Evolutionary conservation across 2,888 invertebrate species (phyloP), one percentile per base, ranked within the genome.

Genomic region (Clostera curtula): DNA sequence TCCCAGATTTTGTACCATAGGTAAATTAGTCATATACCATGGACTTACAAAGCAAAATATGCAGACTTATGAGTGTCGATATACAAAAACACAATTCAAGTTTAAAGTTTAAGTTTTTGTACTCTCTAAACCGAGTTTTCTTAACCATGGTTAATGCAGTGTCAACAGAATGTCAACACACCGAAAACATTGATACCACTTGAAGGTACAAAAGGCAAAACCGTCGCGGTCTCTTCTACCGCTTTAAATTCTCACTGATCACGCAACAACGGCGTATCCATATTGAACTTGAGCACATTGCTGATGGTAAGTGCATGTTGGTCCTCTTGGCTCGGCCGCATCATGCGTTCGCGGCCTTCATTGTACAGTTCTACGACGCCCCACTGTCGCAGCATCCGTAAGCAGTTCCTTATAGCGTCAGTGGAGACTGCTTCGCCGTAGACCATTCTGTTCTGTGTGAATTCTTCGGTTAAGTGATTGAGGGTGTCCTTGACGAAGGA

Each of bases 361-460:
- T 63, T 51, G 52, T 65, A 66, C 50, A 87, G 60, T 15, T 94
- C 92, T 15, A 96, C 56, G 6, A 94, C 88, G 41, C 90, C 90
- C 92, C 93, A 93, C 49, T 92, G 91, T 41, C 93, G 90, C 18
- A 93, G 89, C 1, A 96, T 71, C 43, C 93, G 92, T 13, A 95
- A 69, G 27, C 94, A 93, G 72, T 95, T 96, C 57, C 90, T 90
- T 25, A 97, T 88, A 0, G 93, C 91, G 65, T 96, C 96, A 5
- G 93, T 89, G 4, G 94, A 93, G 25, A 95, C 88, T 55, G 95
- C 93, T 73, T 97, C 96, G 43, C 91, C 34, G 63, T 89, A 92
- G 25, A 62, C 45, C 90, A 85, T 52, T 65, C 67, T 41, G 86
- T 89, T 50, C 70, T 77, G 54, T 72, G 86, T 32, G 90, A 79